phyloP scores from a whole-genome alignment of 2,888 invertebrate genomes.

The Synanthedon vespiformis region DNA sequence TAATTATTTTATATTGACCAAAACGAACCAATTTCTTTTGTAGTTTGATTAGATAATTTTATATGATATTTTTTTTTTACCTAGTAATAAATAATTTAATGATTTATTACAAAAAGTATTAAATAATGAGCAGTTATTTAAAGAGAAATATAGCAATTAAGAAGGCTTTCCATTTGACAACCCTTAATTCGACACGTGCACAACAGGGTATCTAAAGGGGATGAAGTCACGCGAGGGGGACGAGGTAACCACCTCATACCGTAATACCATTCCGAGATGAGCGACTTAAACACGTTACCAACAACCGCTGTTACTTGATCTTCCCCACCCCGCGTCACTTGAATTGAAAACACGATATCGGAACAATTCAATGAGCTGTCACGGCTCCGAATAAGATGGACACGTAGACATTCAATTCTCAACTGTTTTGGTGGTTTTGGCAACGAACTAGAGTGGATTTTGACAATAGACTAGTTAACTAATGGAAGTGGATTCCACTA shows the following conservation, averaged over 20 bases:
- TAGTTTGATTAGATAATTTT: too few species aligned
- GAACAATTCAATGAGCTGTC: slow-evolving; percentile 19
- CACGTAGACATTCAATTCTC: slow-evolving; percentile 40
- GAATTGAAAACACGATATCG: slow-evolving; percentile 9
- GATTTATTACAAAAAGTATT: too few species aligned
- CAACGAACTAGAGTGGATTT: slow-evolving; percentile 51
- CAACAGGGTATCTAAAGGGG: slow-evolving; percentile 29
- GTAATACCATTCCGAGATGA: slow-evolving; percentile 68
- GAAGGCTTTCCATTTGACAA: slow-evolving; percentile 20
- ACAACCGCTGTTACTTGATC: slow-evolving; percentile 35
- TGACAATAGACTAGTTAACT: slow-evolving; percentile 61
- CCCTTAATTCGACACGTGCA: slow-evolving; percentile 46
- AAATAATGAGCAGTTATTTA: too few species aligned
- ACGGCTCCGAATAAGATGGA: slow-evolving; percentile 31
- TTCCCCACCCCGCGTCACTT: slow-evolving; percentile 8
- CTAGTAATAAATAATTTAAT: too few species aligned
- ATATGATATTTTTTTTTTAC: too few species aligned
- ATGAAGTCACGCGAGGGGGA: slow-evolving; percentile 16
- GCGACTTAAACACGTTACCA: slow-evolving; percentile 62
- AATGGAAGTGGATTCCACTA: slow-evolving; percentile 44
- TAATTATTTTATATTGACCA: too few species aligned
- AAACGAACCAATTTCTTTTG: too few species aligned
- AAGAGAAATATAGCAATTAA: too few species aligned
- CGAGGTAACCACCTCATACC: slow-evolving; percentile 38
- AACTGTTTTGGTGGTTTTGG: slow-evolving; percentile 56